Base-by-base conservation (phyloP, 2,888 invertebrate genomes). In the Zeuzera pyrina region DNA sequence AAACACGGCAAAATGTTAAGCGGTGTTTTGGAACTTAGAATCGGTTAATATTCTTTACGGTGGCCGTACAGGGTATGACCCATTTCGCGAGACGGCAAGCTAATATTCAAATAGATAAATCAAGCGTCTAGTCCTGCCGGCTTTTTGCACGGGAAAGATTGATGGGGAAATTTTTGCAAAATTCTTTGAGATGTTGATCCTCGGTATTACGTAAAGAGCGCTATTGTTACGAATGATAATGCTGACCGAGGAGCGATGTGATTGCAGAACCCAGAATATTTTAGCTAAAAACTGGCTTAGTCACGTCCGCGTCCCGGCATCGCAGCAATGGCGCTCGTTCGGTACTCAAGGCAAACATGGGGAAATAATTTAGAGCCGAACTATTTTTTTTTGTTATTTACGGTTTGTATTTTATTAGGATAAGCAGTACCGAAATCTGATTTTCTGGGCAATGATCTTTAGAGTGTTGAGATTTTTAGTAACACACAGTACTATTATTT, bases 61-160 rank as follows among this genome's bases (percentile, higher is more conserved):
- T 19, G 19, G 5, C 19, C 19, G 2, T 5, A 7, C 19, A 1
- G 5, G 6, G 50, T 47, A 50, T 51, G 58, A 57, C 60, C 56
- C 52, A 59, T 50, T 60, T 60, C 48, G n/a, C n/a, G n/a, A n/a
- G n/a, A n/a, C 41, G 43, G 49, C 43, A 47, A 54, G 61, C 64
- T 72, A 71, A 74, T 74, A 74, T 72, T 69, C 70, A 72, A 69
- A 73, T 67, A 74, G 69, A 74, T 76, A 74, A 73, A 76, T 76
- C 72, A 73, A 68, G 52, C 52, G 59, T 59, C 63, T 61, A 53
- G 51, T 52, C 49, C 54, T 54, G 54, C 49, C 49, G 56, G 59
- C 65, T 67, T 71, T 68, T 73, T 67, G 61, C 64, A 58, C 52
- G 52, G 52, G 34, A 39, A 70, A 69, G 74, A 76, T 76, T 73